Conservation (phyloP, 2,113 vertebrate genomes). For the Plecturocebus donacophilus region DNA sequence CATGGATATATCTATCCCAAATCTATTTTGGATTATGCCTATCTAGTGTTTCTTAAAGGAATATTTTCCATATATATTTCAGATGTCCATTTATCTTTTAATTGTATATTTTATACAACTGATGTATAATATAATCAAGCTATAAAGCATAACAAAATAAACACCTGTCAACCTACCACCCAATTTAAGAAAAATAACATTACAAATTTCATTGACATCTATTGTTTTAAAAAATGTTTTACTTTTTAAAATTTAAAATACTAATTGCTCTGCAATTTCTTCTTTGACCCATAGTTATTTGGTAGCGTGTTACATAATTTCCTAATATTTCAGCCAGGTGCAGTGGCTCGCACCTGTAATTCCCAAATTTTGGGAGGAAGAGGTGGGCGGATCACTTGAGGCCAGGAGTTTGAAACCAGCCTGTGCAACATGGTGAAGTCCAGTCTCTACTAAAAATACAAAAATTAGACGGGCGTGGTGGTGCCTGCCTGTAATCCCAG, state of each 20-base stretch:
- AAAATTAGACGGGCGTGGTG: too few relatives aligned
- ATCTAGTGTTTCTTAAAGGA: not conserved
- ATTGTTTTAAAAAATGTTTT: not conserved
- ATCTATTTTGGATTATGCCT: slow-evolving; percentile 12
- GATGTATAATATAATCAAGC: not conserved
- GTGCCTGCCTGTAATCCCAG: too few relatives aligned
- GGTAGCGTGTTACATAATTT: not conserved
- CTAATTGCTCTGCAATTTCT: not conserved
- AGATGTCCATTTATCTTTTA: slow-evolving; percentile 16
- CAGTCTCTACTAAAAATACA: too few relatives aligned
- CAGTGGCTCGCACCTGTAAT: too few relatives aligned
- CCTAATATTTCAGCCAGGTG: not conserved
- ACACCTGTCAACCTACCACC: not conserved
- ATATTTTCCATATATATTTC: not conserved
- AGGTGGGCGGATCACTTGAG: too few relatives aligned
- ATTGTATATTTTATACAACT: not conserved
- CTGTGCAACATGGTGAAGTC: too few relatives aligned
- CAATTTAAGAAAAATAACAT: not conserved
- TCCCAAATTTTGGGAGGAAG: too few relatives aligned
- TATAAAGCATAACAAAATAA: slow-evolving; percentile 28
- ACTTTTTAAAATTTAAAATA: not conserved
- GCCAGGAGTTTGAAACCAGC: too few relatives aligned
- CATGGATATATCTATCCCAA: not conserved
- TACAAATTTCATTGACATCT: not conserved
- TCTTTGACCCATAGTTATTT: not conserved